These are phyloP conservation scores for Drosophila hawaiiensis DNA, from an alignment of 2,888 invertebrate species.

Conservation along the genomic window DNA sequence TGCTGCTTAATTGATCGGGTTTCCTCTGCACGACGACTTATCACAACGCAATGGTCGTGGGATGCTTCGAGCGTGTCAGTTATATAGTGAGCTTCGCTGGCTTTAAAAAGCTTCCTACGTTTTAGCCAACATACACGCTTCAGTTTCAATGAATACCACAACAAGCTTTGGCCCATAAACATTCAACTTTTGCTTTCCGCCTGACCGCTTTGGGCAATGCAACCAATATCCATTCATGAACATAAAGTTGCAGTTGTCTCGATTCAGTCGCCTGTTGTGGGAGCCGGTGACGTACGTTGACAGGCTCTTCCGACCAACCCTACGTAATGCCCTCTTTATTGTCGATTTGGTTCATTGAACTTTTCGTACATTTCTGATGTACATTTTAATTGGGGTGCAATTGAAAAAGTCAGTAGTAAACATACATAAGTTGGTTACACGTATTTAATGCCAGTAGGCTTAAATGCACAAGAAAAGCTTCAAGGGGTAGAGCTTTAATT, in stretches of 20 bases:
- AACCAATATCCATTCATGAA: conserved; percentile 40
- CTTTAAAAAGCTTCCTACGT: conserved; percentile 44
- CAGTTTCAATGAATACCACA: conserved; percentile 22
- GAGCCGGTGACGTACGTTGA: conserved; percentile 32
- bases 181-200: conserved; percentile 67
- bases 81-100: conserved; percentile 68
- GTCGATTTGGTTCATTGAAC: conserved; percentile 64
- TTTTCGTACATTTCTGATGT: conserved; percentile 7
- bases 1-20: conserved; percentile 23
- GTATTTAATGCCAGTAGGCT: background rate
- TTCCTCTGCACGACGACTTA: conserved; percentile 63
- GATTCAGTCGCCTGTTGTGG: conserved; percentile 10
- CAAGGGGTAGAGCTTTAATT: conserved; percentile 6
- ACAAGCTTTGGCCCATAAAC: conserved; percentile 70
- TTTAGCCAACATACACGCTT: background rate
- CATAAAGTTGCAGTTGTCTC: conserved; percentile 24
- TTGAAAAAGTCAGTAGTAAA: conserved; percentile 29
- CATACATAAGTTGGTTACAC: conserved; percentile 1
- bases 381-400: conserved; percentile 52
- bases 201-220: conserved; percentile 56
- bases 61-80: conserved; percentile 57
- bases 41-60: conserved; percentile 66
- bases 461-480: conserved; percentile 6
- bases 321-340: conserved; percentile 58
- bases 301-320: conserved; percentile 51